Base-by-base conservation (phyloP, 2,888 invertebrate genomes). In the Drosophila paramelanica region DNA sequence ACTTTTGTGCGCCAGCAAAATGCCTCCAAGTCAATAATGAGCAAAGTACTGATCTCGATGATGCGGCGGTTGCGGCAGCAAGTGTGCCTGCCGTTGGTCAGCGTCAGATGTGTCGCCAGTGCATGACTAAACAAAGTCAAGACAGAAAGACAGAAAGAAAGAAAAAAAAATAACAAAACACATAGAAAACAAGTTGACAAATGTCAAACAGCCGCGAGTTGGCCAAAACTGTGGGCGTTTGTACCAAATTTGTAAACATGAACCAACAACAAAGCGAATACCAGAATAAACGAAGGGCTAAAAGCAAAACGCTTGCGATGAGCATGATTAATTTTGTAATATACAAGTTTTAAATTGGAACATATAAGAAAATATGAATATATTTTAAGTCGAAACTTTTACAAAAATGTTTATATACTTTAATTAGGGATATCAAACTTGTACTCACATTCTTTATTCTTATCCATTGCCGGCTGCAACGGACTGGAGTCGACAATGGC, bases 391-490 rank as follows among this genome's bases (percentile, higher is more conserved):
- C 10, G 31, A 2, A 31, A 2, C n/a, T n/a, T n/a, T n/a, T n/a
- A n/a, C n/a, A n/a, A 25, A 25, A 25, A 25, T 27, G 27, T 27
- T 27, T 27, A 7, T 27, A 27, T 27, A 7, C 27, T 7, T 27
- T 27, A 6, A 31, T 8, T 31, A 3, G 2, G 27, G 6, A 31
- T 31, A 10, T 5, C 13, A 43, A 23, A 41, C 11, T 50, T n/a
- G 10, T 38, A 96, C 98, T 97, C 93, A 98, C 98, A 98, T 95
- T 98, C 98, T 94, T 98, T 98, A 93, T 98, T 98, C 93, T 97
- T 97, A 93, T 98, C 98, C 96, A 98, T 97, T 91, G 96, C 95
- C 89, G 97, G 96, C 91, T 97, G 97, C 89, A 98, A 94, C 51
- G 98, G 98, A 90, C 97, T 97, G 91, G 98, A 97, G 94, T 98